These are phyloP conservation scores for Ormyrus rosae DNA, from an alignment of 2,888 invertebrate species.

Conservation along the genomic window DNA sequence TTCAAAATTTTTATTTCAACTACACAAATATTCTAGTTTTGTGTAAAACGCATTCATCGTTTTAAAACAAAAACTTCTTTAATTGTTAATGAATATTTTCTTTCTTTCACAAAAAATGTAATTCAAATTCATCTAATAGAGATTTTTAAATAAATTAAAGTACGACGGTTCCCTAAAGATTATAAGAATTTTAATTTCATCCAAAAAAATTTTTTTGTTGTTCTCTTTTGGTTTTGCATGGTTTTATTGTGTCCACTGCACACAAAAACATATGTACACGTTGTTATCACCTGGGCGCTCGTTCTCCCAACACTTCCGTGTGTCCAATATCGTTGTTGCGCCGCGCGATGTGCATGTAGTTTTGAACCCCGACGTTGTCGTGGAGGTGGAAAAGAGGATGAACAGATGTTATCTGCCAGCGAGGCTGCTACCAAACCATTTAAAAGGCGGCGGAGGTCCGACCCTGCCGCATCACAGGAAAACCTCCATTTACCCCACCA, in stretches of 20 bases:
- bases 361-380: conserved; percentile 91
- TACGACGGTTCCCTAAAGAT: not conserved
- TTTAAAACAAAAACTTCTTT: too few relatives aligned
- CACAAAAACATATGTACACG: conserved; percentile 57
- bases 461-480: conserved; percentile 73
- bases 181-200: conserved; percentile 58
- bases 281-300: conserved; percentile 22
- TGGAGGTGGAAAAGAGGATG: conserved; percentile 94
- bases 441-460: conserved; percentile 66
- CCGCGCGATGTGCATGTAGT: conserved; percentile 77
- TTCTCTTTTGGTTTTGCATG: conserved; percentile 73
- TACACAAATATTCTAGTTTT: not conserved
- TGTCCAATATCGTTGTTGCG: conserved; percentile 25
- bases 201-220: conserved; percentile 60
- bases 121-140: not conserved
- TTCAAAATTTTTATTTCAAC: too few relatives aligned
- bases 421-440: conserved; percentile 78
- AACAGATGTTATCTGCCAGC: conserved; percentile 83
- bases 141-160: not conserved
- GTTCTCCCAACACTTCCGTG: conserved; percentile 6
- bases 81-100: not conserved
- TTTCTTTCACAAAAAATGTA: not conserved
- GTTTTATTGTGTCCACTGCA: conserved; percentile 73
- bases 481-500: conserved; percentile 73
- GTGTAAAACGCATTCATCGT: too few relatives aligned